Evolutionary conservation across 2,888 invertebrate species (phyloP), one percentile per base, ranked within the genome.

Genomic region (Anticlea derivata): DNA sequence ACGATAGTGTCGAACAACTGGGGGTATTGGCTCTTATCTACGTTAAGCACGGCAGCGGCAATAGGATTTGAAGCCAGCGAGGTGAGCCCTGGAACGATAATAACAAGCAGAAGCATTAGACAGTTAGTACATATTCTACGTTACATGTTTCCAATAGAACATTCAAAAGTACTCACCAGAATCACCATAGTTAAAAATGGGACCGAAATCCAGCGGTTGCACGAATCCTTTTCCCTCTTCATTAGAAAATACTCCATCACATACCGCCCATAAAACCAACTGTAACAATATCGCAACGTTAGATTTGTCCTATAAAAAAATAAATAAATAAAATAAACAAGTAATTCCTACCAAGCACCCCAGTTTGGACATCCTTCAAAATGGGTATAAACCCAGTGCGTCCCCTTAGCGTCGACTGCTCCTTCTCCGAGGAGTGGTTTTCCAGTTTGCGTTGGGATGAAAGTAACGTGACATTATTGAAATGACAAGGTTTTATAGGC

Each of bases 401-500:
- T 53, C 61, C 61, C 59, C 63, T 68, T 65, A 61, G 63, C 63
- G 63, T 66, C 61, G 66, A 70, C 78, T 70, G 66, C 73, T 78
- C 37, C 72, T 75, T 77, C 65, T 65, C 73, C 66, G 64, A 69
- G 61, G 72, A 77, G 83, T 82, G 78, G 84, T 84, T 79, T 83
- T 81, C 86, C 80, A 75, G 80, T 80, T 85, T 82, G 77, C 65
- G 79, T 76, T 73, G 79, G 78, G 80, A 89, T 86, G 86, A 90
- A 90, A 90, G 89, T 90, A 90, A 83, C 86, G 84, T 80, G 71
- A 83, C 72, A 85, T 77, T 81, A 82, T 86, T 80, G 82, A 77
- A 86, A 81, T 82, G 86, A 83, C 88, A 86, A 86, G 77, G 86
- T 89, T 90, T 89, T 90, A 90, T 90, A 90, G 89, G 83, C 88